Evolutionary conservation across 2,888 invertebrate genomes (phyloP).

Genomic region (Myopa tessellatipennis): DNA sequence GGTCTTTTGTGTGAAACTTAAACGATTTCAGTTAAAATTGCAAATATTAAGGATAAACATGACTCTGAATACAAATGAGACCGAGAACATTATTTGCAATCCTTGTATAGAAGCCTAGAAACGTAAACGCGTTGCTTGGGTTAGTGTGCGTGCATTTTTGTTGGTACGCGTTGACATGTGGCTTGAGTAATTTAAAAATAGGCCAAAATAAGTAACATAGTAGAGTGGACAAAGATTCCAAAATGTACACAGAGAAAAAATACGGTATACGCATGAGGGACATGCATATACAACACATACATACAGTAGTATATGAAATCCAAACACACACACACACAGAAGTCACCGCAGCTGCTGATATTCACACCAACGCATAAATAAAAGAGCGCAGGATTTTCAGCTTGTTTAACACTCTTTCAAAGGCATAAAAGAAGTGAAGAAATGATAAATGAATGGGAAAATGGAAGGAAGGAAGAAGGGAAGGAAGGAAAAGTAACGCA

Average conservation of each 20-base stretch:
- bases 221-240: not conserved
- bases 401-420: not conserved
- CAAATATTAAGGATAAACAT: too few relatives aligned
- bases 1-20: too few relatives aligned
- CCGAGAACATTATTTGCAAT: too few relatives aligned
- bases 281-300: not conserved
- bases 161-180: slow-evolving; percentile 32
- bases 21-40: too few relatives aligned
- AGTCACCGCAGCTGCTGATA: not conserved
- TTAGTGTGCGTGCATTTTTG: slow-evolving; percentile 10
- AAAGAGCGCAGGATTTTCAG: not conserved
- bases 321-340: slow-evolving; percentile 1
- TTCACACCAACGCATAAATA: not conserved
- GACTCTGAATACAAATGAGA: too few relatives aligned
- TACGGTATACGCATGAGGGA: not conserved
- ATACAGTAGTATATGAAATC: too few relatives aligned
- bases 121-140: too few relatives aligned
- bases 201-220: slow-evolving; percentile 1
- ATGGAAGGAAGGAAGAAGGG: not conserved
- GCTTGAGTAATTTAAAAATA: slow-evolving; percentile 15
- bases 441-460: not conserved
- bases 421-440: not conserved
- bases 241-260: not conserved
- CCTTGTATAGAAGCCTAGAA: too few relatives aligned
- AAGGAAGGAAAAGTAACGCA: not conserved